Evolutionary conservation across 2,888 invertebrate genomes (phyloP).

Genomic region (Suillia variegata): DNA sequence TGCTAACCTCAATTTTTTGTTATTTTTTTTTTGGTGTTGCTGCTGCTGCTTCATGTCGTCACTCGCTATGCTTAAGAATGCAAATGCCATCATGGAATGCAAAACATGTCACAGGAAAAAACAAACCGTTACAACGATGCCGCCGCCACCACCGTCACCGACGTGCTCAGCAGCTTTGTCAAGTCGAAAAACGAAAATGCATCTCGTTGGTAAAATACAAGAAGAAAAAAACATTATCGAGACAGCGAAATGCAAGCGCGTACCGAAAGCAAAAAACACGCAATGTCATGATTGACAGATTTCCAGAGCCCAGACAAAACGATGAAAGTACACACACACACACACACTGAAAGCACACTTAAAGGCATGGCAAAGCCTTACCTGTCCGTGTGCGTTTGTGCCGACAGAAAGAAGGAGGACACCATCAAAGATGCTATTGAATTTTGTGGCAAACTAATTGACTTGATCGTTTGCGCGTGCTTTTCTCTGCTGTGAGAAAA

Average conservation of each 20-base stretch:
- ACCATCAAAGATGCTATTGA: conserved; percentile 32
- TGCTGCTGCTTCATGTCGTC: too few relatives aligned
- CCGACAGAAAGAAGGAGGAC: not conserved
- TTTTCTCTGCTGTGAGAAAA: conserved; percentile 19
- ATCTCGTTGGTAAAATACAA: too few relatives aligned
- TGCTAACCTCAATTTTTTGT: too few relatives aligned
- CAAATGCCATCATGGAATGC: not conserved
- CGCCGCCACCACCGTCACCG: not conserved
- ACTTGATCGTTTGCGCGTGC: conserved; percentile 44
- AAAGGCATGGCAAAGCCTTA: not conserved
- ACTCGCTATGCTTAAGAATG: not conserved
- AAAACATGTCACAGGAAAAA: not conserved
- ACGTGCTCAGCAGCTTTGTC: not conserved
- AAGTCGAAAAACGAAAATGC: too few relatives aligned
- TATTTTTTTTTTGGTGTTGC: too few relatives aligned
- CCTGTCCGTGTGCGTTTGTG: not conserved
- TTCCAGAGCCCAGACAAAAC: conserved; percentile 37
- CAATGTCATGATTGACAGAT: conserved; percentile 51
- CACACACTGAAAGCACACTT: conserved; percentile 23
- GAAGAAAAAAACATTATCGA: too few relatives aligned
- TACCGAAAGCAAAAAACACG: conserved; percentile 16
- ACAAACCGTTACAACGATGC: not conserved
- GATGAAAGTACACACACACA: not conserved
- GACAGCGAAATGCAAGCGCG: too few relatives aligned
- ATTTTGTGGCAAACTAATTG: conserved; percentile 47